Percentiles rank a stretch among this genome's conserved stretches.
Conservation (phyloP, 2,888 invertebrate genomes). For the Nemapogon koenigi region DNA sequence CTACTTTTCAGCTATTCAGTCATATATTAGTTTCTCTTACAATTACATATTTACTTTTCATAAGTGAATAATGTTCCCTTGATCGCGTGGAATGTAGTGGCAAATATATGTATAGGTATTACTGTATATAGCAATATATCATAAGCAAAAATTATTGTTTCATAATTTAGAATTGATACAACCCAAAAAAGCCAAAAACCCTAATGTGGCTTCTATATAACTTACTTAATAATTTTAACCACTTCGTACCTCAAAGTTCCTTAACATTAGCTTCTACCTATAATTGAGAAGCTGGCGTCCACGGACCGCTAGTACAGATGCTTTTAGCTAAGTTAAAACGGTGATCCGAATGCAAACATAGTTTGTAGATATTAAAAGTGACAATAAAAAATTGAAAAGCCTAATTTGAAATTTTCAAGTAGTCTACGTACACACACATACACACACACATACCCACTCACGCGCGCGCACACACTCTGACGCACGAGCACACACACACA, state of each 20-base stretch:
- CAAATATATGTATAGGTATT: too few species aligned
- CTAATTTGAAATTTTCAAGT: constrained; percentile 8
- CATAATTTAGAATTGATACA: too few species aligned
- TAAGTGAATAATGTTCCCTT: too few species aligned
- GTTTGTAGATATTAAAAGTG: background rate
- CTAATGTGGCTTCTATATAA: constrained; percentile 3
- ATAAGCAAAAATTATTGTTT: too few species aligned
- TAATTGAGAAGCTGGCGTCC: constrained; percentile 1
- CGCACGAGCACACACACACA: too few species aligned
- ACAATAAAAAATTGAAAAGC: constrained; percentile 2
- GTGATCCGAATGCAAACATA: background rate
- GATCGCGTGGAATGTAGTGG: too few species aligned
- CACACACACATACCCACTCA: too few species aligned
- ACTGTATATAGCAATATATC: too few species aligned
- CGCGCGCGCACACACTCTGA: too few species aligned
- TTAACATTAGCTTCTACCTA: background rate
- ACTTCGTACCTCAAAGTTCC: background rate
- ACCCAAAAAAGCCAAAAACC: too few species aligned
- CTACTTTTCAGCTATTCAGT: constrained; percentile 8
- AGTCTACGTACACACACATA: too few species aligned
- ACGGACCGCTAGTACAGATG: constrained; percentile 1
- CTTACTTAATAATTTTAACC: background rate
- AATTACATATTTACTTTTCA: too few species aligned
- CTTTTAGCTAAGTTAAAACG: constrained; percentile 8
- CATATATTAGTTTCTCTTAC: constrained; percentile 5